These are phyloP conservation scores for Gadopsis bispinosus DNA, from an alignment of 2,797 vertebrate species.

Conservation along the genomic window DNA sequence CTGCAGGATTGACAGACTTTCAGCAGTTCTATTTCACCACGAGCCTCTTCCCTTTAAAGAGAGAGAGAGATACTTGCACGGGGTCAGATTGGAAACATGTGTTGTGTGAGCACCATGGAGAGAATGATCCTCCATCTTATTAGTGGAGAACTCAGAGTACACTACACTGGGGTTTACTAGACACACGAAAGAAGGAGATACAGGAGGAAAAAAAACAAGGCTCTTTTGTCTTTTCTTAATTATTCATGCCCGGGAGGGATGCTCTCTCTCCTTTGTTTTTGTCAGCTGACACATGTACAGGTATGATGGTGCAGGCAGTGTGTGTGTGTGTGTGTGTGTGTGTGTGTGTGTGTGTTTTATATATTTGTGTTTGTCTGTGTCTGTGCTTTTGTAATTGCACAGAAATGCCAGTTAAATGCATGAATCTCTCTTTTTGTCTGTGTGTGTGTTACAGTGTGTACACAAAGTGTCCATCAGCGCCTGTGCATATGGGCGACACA, in stretches of 20 bases:
- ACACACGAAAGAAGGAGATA: conserved; percentile 70
- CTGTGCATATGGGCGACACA: conserved; percentile 42
- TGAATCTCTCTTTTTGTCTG: conserved; percentile 59
- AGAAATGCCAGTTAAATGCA: conserved; percentile 58
- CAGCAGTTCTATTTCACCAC: conserved; percentile 63
- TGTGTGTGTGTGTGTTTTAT: conserved; percentile 17
- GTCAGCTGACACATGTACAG: conserved; percentile 80
- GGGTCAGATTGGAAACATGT: conserved; percentile 82
- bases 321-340: conserved; percentile 30
- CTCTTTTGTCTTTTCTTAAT: conserved; percentile 85
- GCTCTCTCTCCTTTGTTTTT: conserved; percentile 80
- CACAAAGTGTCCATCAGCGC: conserved; percentile 43
- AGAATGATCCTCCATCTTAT: conserved; percentile 75
- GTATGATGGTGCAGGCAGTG: conserved; percentile 63
- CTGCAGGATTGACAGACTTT: conserved; percentile 68
- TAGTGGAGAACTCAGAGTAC: conserved; percentile 73
- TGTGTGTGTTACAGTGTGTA: conserved; percentile 24
- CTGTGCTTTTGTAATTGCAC: conserved; percentile 56
- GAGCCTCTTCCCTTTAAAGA: conserved; percentile 59
- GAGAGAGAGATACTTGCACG: conserved; percentile 67
- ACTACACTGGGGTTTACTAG: conserved; percentile 75
- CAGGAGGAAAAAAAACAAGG: conserved; percentile 69
- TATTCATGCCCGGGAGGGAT: conserved; percentile 82
- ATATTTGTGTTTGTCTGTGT: conserved; percentile 45
- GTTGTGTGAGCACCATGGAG: conserved; percentile 74